Percentiles rank a stretch among this genome's conserved stretches.
phyloP scores from a whole-genome alignment of 2,888 invertebrate genomes.

The Micropterix aruncella region DNA sequence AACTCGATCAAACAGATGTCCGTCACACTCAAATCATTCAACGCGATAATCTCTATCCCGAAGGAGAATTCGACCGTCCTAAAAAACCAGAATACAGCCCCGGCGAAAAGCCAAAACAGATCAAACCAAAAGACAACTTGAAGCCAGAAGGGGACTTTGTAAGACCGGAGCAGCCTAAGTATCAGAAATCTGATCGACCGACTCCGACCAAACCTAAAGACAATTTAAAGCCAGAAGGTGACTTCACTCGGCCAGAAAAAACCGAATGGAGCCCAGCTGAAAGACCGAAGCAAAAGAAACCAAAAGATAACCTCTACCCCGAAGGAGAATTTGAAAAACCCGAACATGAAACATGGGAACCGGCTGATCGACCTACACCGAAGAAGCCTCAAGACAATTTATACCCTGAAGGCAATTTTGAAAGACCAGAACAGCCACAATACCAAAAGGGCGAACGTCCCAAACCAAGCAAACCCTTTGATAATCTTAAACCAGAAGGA shows the following conservation, averaged over 20 bases:
- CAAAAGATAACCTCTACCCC: conserved; percentile 36
- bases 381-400: conserved; percentile 37
- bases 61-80: conserved; percentile 32
- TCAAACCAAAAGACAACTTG: conserved; percentile 23
- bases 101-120: conserved; percentile 22
- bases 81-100: conserved; percentile 19
- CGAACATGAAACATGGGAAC: conserved; percentile 22
- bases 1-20: conserved; percentile 43
- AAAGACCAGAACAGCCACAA: conserved; percentile 17
- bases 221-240: conserved; percentile 41
- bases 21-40: conserved; percentile 23
- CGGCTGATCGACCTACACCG: conserved; percentile 23
- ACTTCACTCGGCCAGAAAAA: conserved; percentile 27
- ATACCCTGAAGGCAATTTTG: conserved; percentile 29
- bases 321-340: conserved; percentile 42
- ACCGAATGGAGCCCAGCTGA: conserved; percentile 32
- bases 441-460: conserved; percentile 22
- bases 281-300: conserved; percentile 27
- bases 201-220: conserved; percentile 34
- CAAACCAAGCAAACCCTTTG: conserved; percentile 18
- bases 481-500: conserved; percentile 26
- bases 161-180: conserved; percentile 19
- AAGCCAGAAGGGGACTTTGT: conserved; percentile 35
- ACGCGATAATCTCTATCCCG: conserved; percentile 32
- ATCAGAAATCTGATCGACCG: conserved; percentile 20